phyloP scores from a whole-genome alignment of 2,113 vertebrate species.

The Anthoscopus minutus region DNA sequence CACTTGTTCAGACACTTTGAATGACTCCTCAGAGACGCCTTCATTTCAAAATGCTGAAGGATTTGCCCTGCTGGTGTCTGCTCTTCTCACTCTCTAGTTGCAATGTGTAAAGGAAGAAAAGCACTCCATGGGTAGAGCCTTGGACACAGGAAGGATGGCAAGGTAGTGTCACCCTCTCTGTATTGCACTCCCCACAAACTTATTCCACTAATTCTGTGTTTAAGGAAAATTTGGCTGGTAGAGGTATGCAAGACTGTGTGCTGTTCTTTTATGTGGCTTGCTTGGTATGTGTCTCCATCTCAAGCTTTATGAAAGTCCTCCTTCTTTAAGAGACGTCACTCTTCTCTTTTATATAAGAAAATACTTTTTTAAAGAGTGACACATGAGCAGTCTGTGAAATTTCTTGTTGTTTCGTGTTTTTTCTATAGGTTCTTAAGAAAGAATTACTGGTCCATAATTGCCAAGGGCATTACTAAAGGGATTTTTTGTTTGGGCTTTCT shows the following conservation, averaged over 20 bases:
- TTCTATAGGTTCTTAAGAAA: background rate
- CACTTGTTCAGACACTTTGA: background rate
- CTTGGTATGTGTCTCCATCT: background rate
- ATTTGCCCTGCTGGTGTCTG: background rate
- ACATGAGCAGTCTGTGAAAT: background rate
- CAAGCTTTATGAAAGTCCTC: background rate
- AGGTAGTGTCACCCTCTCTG: accelerated
- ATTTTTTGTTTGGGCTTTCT: background rate
- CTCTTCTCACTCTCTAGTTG: background rate
- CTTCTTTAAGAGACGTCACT: background rate
- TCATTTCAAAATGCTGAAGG: background rate
- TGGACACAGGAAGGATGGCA: background rate
- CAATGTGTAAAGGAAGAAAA: background rate
- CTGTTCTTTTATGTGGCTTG: accelerated
- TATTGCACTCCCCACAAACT: background rate
- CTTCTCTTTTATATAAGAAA: background rate
- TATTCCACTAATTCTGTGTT: background rate
- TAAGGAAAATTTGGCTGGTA: background rate
- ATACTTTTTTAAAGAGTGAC: background rate
- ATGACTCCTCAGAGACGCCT: background rate
- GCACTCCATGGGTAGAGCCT: accelerated
- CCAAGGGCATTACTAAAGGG: background rate
- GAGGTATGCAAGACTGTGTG: background rate
- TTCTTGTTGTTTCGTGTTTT: background rate
- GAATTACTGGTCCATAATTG: background rate